Percentiles rank a stretch among this genome's conserved stretches.
phyloP scores from a whole-genome alignment of 2,888 invertebrate species.

The Dicyrtomina minuta region DNA sequence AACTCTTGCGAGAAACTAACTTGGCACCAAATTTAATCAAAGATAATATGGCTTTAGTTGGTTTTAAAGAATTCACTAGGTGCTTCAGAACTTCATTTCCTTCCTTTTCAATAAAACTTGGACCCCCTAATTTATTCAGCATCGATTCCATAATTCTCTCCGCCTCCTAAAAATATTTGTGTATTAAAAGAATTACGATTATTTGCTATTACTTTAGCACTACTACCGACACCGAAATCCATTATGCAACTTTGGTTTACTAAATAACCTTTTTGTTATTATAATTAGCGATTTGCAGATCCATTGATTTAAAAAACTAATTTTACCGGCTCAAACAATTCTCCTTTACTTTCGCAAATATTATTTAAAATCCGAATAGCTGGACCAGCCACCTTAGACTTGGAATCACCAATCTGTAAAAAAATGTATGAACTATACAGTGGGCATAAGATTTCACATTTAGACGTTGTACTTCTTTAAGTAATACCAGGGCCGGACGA shows the following conservation, averaged over 20 bases:
- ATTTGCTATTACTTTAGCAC: no score
- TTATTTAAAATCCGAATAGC: constrained; percentile 18
- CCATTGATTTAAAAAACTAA: no score
- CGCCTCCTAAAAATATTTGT: constrained; percentile 17
- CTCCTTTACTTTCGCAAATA: constrained; percentile 20
- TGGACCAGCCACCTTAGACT: constrained; percentile 23
- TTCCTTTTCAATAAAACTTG: constrained; percentile 31
- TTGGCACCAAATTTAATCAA: constrained; percentile 14
- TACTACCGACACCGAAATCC: no score
- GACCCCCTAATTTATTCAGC: constrained; percentile 26
- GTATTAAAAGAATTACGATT: no score
- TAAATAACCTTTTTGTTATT: no score
- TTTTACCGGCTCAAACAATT: constrained; percentile 21
- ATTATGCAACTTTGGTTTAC: no score
- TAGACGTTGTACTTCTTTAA: no score
- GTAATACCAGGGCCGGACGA: no score
- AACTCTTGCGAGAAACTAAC: constrained; percentile 6
- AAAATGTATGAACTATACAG: no score
- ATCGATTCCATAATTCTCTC: constrained; percentile 24
- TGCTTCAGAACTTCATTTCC: constrained; percentile 17
- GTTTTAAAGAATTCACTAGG: constrained; percentile 13
- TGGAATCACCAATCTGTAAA: constrained; percentile 13
- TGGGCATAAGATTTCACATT: no score
- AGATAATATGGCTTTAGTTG: constrained; percentile 4
- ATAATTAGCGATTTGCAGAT: no score